Conservation (phyloP, 2,113 vertebrate genomes). For the Serinus canaria region DNA sequence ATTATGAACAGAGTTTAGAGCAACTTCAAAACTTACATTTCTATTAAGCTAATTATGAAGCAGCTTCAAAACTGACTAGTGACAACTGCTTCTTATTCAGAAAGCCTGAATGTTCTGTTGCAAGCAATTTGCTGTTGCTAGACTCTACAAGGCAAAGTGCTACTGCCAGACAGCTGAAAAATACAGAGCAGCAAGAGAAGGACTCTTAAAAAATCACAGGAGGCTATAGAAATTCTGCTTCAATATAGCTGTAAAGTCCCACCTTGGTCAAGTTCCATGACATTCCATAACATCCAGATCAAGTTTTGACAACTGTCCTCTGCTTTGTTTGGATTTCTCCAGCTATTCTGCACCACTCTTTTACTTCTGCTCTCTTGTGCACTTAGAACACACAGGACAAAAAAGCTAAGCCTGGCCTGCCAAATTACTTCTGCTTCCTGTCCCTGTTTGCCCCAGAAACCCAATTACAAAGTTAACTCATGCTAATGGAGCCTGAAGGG, state of each 20-base stretch:
- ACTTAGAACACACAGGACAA: not conserved
- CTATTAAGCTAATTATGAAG: not conserved
- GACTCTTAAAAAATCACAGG: not conserved
- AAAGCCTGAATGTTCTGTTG: not conserved
- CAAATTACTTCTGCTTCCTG: conserved; percentile 42
- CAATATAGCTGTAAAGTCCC: not conserved
- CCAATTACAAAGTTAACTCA: conserved; percentile 46
- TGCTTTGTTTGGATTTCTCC: not conserved
- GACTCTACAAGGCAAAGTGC: not conserved
- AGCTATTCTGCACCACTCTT: not conserved
- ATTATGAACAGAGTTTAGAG: not conserved
- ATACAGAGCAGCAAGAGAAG: not conserved
- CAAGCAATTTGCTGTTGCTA: not conserved
- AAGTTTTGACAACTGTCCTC: not conserved
- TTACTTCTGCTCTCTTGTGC: not conserved
- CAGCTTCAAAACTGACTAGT: not conserved
- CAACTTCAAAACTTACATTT: not conserved
- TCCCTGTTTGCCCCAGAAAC: conserved; percentile 35
- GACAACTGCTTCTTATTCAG: not conserved
- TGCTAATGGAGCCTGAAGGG: conserved; percentile 23
- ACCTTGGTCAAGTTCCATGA: not conserved
- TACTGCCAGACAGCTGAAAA: not conserved
- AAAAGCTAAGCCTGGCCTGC: conserved; percentile 7
- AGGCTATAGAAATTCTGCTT: not conserved
- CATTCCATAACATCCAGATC: not conserved